Evolutionary conservation across 2,888 invertebrate species (phyloP), one percentile per base, ranked within the genome.

Genomic region (Congeria kusceri): DNA sequence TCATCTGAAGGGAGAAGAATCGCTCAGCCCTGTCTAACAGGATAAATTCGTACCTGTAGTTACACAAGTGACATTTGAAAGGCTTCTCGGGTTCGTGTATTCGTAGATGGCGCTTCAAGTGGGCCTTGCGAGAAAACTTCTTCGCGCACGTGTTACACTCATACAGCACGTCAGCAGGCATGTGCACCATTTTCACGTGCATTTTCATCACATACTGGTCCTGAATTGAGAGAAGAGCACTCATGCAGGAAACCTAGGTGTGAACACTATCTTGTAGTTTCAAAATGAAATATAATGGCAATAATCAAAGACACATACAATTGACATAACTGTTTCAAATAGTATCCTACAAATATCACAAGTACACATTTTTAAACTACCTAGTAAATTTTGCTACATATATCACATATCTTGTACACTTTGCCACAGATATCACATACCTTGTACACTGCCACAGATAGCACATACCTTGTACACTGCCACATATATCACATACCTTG

Each of bases 121-220:
- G 93, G 57, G 93, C 93, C 84, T 93, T 94, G 39, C 94, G 80
- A 0, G 92, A 93, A 84, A 94, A 94, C 79, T 92, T 93, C 84
- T 93, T 94, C 20, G 82, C 73, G 84, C 94, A 94, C 18, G 92
- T 85, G 15, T 86, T 89, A 85, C 94, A 94, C 69, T 92, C 92
- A 85, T 91, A 94, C 71, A 93, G 79, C 0, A 93, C 92, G 79
- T 93, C 93, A 4, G 93, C 92, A 27, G 93, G 93, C 89, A 92
- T 90, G 85, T 94, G 94, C 5, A 94, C 93, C 93, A 93, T 92
- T 86, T 93, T 93, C 13, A 93, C 87, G 82, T 94, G 94, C 93
- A 93, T 93, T 86, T 93, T 93, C 71, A 94, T 83, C 20, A 94
- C 93, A 87, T 94, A 94, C 86, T 92, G 92, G 80, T 94, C 94